phyloP scores from a whole-genome alignment of 2,113 vertebrate species.

The Columba janthina region DNA sequence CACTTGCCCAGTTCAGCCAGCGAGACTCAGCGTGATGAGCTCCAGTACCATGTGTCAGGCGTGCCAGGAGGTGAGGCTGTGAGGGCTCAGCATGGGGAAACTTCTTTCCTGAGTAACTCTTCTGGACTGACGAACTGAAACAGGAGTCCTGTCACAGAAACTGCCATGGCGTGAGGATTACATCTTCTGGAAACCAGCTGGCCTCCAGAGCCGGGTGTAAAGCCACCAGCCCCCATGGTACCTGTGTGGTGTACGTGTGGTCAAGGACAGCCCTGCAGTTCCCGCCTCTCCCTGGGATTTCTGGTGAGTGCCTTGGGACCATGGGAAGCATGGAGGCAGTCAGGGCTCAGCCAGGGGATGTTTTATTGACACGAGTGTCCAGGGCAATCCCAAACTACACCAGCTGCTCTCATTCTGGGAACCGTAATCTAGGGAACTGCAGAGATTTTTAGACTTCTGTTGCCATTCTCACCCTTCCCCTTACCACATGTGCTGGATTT shows the following conservation, averaged over 20 bases:
- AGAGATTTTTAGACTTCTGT: neutral
- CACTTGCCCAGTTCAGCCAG: neutral
- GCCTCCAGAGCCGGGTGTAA: neutral
- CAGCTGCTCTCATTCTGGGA: neutral
- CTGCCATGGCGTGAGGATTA: neutral
- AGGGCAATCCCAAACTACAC: neutral
- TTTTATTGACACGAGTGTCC: neutral
- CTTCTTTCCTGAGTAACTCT: neutral
- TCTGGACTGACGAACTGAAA: neutral
- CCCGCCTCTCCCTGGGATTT: neutral
- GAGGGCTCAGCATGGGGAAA: neutral
- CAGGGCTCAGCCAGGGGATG: neutral
- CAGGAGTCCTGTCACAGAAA: neutral
- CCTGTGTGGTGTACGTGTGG: fast-evolving
- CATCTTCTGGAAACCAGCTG: neutral
- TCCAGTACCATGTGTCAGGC: neutral
- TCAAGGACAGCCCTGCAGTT: neutral
- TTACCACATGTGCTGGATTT: neutral
- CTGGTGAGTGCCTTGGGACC: neutral
- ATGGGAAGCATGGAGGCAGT: neutral
- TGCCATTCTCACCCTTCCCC: neutral
- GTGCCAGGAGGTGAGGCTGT: neutral
- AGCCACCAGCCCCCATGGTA: neutral
- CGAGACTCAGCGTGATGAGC: neutral
- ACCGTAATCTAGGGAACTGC: neutral